These are phyloP conservation scores for Nomada goodeniana DNA, from an alignment of 2,888 invertebrate species.

Conservation along the genomic window DNA sequence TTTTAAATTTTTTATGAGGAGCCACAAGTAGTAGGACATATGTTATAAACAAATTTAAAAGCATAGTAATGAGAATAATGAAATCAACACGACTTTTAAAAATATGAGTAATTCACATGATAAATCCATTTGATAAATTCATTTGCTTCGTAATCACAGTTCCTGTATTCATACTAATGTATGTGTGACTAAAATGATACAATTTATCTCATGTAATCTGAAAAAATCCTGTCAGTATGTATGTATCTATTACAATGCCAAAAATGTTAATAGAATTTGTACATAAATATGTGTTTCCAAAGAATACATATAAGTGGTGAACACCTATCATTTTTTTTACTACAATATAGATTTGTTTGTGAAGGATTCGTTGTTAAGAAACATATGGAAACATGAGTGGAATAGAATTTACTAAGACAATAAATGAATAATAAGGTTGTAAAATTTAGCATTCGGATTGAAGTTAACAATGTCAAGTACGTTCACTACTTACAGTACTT, in stretches of 20 bases:
- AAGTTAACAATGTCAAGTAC: constrained; percentile 63
- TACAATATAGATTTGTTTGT: constrained; percentile 23
- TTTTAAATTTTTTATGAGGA: constrained; percentile 31
- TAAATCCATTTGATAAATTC: constrained; percentile 66
- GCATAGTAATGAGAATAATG: constrained; percentile 49
- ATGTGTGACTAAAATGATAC: constrained; percentile 60
- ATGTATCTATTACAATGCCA: constrained; percentile 63
- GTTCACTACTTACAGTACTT: constrained; percentile 74
- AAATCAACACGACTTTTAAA: constrained; percentile 49
- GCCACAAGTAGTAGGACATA: constrained; percentile 39
- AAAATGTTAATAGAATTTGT: constrained; percentile 64
- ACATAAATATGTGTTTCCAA: constrained; percentile 60
- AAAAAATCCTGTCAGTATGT: constrained; percentile 49
- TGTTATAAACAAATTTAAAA: constrained; percentile 33
- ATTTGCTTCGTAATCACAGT: constrained; percentile 67
- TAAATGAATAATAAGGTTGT: constrained; percentile 1
- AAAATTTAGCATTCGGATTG: constrained; percentile 53
- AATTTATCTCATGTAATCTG: constrained; percentile 59
- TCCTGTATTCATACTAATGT: constrained; percentile 55
- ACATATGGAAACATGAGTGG: neutral
- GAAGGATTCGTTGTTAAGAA: constrained; percentile 9
- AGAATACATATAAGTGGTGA: constrained; percentile 63
- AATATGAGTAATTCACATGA: constrained; percentile 50
- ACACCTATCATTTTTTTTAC: constrained; percentile 61
- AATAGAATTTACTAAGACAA: constrained; percentile 30